A percentile compares a stretch with the other conserved stretches of the same genome.
These are phyloP conservation scores for Molanna angustata DNA, from an alignment of 2,888 invertebrate genomes.

Conservation along the genomic window DNA sequence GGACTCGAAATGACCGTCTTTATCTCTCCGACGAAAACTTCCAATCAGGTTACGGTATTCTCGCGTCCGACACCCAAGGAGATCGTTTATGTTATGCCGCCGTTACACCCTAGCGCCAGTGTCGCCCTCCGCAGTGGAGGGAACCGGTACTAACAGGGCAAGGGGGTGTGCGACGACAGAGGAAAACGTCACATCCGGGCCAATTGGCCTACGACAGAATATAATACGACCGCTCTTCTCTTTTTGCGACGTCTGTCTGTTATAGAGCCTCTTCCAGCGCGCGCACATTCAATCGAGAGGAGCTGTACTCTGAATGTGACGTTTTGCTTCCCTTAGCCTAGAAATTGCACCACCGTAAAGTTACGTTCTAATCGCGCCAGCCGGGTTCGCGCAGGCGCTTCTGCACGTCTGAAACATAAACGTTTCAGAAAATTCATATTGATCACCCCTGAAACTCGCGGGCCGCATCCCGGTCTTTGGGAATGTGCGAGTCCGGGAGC, in stretches of 20 bases:
- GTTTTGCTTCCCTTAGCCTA: slow-evolving; percentile 35
- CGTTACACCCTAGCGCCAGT: slow-evolving; percentile 32
- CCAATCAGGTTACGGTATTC: not conserved
- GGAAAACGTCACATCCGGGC: not conserved
- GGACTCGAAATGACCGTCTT: slow-evolving; percentile 11
- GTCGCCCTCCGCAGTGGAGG: slow-evolving; percentile 37
- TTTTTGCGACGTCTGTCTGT: slow-evolving; percentile 17
- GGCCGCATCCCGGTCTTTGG: not conserved
- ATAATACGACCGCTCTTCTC: slow-evolving; percentile 35
- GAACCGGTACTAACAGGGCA: not conserved
- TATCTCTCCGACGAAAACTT: slow-evolving; percentile 1
- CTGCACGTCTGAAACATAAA: slow-evolving; percentile 4
- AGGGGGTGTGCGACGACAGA: slow-evolving; percentile 7
- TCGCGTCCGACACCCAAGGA: slow-evolving; percentile 20
- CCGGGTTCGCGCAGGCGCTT: not conserved
- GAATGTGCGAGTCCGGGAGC: not conserved
- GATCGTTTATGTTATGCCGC: slow-evolving; percentile 24
- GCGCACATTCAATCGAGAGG: slow-evolving; percentile 9
- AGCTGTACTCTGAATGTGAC: slow-evolving; percentile 29
- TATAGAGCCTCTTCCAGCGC: too few species aligned
- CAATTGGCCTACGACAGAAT: not conserved
- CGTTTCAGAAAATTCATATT: not conserved
- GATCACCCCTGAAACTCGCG: not conserved
- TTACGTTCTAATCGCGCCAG: slow-evolving; percentile 29
- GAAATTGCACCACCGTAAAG: slow-evolving; percentile 41